These are phyloP conservation scores for Melolontha melolontha DNA, from an alignment of 2,888 invertebrate genomes.

Conservation along the genomic window DNA sequence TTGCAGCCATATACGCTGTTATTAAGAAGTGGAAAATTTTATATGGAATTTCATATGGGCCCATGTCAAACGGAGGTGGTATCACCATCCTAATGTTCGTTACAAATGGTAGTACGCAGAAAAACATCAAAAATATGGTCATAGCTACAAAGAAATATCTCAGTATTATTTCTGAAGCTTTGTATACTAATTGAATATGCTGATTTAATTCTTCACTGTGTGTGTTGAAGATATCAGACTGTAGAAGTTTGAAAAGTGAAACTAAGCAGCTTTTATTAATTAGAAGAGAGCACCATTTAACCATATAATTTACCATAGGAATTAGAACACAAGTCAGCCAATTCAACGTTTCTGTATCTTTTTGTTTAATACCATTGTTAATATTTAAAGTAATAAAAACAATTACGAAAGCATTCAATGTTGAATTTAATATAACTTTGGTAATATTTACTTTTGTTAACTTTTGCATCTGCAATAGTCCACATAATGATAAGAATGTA, in stretches of 20 bases:
- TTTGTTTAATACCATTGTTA: neutral
- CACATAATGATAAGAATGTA: neutral
- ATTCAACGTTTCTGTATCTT: neutral
- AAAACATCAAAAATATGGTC: neutral
- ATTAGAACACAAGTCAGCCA: slow-evolving; percentile 11
- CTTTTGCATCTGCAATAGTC: neutral
- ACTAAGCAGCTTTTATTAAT: neutral
- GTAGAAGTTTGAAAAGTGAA: neutral
- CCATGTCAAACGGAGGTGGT: slow-evolving; percentile 3
- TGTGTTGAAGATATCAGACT: neutral
- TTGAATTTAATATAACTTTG: slow-evolving; percentile 1
- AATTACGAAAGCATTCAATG: neutral
- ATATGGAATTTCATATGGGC: neutral
- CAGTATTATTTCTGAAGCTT: neutral
- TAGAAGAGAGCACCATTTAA: neutral
- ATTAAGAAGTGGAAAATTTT: slow-evolving; percentile 2
- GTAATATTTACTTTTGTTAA: neutral
- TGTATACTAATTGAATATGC: neutral
- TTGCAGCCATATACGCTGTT: neutral
- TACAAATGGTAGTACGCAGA: slow-evolving; percentile 1
- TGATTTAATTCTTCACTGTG: slow-evolving; percentile 12
- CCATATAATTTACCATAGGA: neutral
- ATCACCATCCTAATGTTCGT: slow-evolving; percentile 10
- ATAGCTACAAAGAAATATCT: slow-evolving; percentile 1
- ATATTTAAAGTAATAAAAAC: slow-evolving; percentile 3